A percentile compares a stretch with the other conserved stretches of the same genome.
Conservation (phyloP, 2,113 vertebrate genomes). For the Zosterops pallidus region DNA sequence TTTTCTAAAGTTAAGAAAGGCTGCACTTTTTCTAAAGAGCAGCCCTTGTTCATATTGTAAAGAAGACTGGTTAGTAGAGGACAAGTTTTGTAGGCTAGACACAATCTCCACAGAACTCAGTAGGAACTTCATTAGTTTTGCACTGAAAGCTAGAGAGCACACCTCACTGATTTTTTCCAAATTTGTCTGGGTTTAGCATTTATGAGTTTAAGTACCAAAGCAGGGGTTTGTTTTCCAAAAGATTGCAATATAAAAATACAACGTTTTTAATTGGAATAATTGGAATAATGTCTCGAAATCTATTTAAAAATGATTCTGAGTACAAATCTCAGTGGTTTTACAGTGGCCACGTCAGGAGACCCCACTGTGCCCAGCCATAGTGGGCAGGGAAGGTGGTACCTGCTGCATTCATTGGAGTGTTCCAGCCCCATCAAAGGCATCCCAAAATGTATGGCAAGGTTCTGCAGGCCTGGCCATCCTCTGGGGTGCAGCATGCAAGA, state of each 20-base stretch:
- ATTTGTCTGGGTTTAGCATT: neutral
- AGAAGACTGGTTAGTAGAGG: neutral
- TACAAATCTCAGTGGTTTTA: neutral
- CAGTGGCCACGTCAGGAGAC: neutral
- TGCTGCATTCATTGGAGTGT: fast-evolving
- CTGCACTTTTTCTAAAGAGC: neutral
- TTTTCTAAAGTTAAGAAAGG: neutral
- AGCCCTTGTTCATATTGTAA: neutral
- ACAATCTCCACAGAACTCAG: neutral
- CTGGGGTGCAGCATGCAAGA: neutral
- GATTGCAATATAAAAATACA: neutral
- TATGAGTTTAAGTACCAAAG: neutral
- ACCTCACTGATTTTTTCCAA: neutral
- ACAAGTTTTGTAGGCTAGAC: neutral
- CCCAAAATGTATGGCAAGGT: neutral
- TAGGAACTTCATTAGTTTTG: neutral
- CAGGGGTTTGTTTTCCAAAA: neutral
- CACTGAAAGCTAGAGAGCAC: neutral
- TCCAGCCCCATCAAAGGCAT: neutral
- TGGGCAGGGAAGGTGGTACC: too few species aligned
- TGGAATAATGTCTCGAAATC: neutral
- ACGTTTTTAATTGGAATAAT: neutral
- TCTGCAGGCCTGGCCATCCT: neutral
- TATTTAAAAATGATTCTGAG: neutral
- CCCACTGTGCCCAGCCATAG: fast-evolving